Evolutionary conservation across 2,888 invertebrate species (phyloP), one percentile per base, ranked within the genome.

Genomic region (Lottia gigantea): DNA sequence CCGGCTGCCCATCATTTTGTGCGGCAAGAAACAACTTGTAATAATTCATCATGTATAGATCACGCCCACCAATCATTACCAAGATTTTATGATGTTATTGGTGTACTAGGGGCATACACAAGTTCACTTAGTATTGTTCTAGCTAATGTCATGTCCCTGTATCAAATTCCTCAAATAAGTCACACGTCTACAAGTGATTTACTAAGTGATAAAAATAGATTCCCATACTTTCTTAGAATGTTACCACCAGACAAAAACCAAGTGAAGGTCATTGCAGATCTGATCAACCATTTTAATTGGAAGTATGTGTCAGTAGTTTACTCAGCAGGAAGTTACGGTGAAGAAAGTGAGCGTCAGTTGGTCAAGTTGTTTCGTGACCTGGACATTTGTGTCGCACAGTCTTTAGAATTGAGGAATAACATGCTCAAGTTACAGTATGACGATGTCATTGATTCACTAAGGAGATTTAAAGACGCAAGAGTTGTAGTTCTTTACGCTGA

Each of bases 281-380:
- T 86, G 8, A 62, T 86, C 45, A 67, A 69, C 2, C 76, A 82
- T 70, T 86, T 86, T 73, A 93, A 93, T 86, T 94, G 94, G 94
- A 93, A 92, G 16, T 94, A 94, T 87, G 92, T 94, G 65, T 93
- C 93, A 64, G 92, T 92, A n/a, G 91, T 93, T 67, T 92, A 93
- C 87, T 93, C 93, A 1, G 92, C 93, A 83, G 94, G 93, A 14
- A 78, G 81, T 40, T 86, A 84, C 70, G 85, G 86, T 1, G 75
- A 78, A n/a, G 78, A 80, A 31, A 82, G 82, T 6, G 76, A 81
- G 23, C 78, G 79, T 61, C 68, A 71, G 31, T 68, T 80, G 26
- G 73, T 69, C n/a, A 67, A 68, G 0, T 62, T 70, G 11, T 67
- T 76, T 0, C 55, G 66, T 1, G 46, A 71, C 2, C 64, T 72